Conservation (phyloP, 2,888 invertebrate species). For the Graphium colonna region DNA sequence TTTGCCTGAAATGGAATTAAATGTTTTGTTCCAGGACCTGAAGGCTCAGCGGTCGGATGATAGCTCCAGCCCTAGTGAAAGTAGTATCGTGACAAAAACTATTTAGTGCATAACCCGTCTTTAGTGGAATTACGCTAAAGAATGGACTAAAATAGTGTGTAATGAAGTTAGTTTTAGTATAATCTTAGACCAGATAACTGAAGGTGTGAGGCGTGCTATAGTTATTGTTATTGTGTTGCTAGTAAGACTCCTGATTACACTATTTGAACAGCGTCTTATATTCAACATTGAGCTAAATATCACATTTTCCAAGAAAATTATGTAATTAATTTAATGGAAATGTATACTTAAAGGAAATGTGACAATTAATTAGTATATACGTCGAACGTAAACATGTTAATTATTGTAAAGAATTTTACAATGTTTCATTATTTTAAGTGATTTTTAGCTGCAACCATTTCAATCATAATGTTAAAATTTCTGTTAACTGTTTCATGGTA, state of each 20-base stretch:
- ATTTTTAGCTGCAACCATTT: too few relatives aligned
- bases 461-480: too few relatives aligned
- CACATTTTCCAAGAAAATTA: neutral
- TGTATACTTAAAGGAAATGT: neutral
- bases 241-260: neutral
- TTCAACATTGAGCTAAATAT: too few relatives aligned
- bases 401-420: too few relatives aligned
- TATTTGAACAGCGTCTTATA: neutral
- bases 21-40: slow-evolving; percentile 58
- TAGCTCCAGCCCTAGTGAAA: slow-evolving; percentile 69
- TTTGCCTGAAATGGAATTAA: too few relatives aligned
- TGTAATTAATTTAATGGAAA: neutral
- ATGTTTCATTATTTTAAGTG: too few relatives aligned
- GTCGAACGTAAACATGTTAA: too few relatives aligned
- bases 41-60: slow-evolving; percentile 62
- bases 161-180: neutral
- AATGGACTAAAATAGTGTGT: slow-evolving; percentile 26
- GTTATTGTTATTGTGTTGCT: neutral
- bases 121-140: slow-evolving; percentile 55
- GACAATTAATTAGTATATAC: too few relatives aligned
- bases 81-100: slow-evolving; percentile 74
- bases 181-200: neutral
- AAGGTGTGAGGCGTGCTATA: neutral
- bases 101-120: slow-evolving; percentile 76
- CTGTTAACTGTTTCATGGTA: too few relatives aligned